Evolutionary conservation across 2,888 invertebrate species (phyloP), one percentile per base, ranked within the genome.

Genomic region (Idaea aversata): DNA sequence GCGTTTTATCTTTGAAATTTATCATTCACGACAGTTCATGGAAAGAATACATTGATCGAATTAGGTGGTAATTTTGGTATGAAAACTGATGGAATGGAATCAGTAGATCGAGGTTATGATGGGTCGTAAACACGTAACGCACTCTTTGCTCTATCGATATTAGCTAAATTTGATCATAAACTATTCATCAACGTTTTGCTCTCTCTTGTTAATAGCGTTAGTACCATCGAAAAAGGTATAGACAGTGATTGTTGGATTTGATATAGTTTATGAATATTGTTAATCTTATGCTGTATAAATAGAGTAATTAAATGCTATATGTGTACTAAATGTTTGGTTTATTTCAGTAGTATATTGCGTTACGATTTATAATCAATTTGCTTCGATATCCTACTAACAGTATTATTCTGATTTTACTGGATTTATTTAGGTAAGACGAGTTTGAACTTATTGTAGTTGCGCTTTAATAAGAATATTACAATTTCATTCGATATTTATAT

Each of bases 211-310:
- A 88, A 87, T 91, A 90, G 89, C 84, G 84, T 90, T 92, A 91
- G 90, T 87, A 88, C 87, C 88, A 89, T 88, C 88, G 86, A 87
- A 87, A 86, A 88, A 88, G 87, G 85, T 90, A 87, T 91, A 91
- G 90, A 81, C 89, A 88, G 90, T 91, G 88, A 91, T 93, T 93
- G 93, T 93, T 93, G 93, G 93, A 93, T 93, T 92, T 93, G 93
- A 92, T 90, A 93, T 92, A 93, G 93, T 93, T 90, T 93, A 93
- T 92, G 86, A 89, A 92, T 91, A 93, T 90, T 92, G 93, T 93
- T 93, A 93, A 91, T 88, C 88, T 89, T 89, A 92, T 91, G 91
- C 92, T 93, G 91, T 93, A 93, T 90, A 93, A 93, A 93, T 91
- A 93, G 91, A 88, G 75, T 91, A 90, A 93, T 92, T 93, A 93